phyloP scores from a whole-genome alignment of 37 sponge, comb jelly and placozoan genomes.

The Beroe forskalii region DNA sequence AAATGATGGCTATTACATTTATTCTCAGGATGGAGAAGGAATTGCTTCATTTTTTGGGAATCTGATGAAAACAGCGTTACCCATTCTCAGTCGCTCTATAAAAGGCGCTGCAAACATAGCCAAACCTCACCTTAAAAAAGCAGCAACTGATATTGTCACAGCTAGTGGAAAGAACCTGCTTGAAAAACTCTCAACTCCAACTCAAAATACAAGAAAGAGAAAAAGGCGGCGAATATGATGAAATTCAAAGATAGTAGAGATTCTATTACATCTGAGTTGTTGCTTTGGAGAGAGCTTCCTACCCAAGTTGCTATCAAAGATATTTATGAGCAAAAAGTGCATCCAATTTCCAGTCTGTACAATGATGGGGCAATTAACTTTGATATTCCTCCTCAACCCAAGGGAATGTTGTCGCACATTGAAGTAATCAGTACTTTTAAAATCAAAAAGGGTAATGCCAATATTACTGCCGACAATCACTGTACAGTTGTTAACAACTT shows the following conservation, averaged over 20 bases:
- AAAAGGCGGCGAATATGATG: background rate
- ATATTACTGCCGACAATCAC: background rate
- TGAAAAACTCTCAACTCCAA: background rate
- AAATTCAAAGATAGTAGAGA: background rate
- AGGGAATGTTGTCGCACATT: constrained; percentile 1
- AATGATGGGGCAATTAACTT: background rate
- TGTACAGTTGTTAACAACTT: background rate
- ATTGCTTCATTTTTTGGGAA: background rate
- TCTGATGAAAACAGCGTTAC: background rate
- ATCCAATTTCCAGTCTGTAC: background rate
- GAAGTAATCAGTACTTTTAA: background rate
- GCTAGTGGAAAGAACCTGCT: background rate
- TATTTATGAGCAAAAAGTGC: constrained; percentile 13
- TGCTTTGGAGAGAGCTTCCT: background rate
- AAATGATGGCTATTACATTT: background rate
- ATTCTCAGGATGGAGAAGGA: constrained; percentile 1
- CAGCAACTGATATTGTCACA: background rate
- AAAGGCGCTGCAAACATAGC: background rate
- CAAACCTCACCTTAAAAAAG: background rate
- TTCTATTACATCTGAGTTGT: background rate
- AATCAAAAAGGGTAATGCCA: background rate
- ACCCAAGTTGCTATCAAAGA: background rate
- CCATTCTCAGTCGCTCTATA: background rate
- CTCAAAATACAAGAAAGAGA: background rate
- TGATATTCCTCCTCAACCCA: background rate